Conservation (phyloP, 2,113 vertebrate species). For the Actinemys pallida region DNA sequence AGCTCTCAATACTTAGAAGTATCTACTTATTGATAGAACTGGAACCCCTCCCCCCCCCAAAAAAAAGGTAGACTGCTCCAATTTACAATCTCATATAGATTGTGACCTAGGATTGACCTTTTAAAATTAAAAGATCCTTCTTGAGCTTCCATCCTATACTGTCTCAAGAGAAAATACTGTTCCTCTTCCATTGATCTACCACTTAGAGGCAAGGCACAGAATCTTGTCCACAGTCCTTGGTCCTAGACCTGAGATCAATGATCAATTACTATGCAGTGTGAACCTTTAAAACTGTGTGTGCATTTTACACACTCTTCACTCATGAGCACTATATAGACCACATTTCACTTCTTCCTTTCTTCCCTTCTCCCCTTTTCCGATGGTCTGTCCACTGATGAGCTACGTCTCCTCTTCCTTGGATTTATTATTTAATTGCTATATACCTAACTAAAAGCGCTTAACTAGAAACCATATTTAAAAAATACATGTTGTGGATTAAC, state of each 20-base stretch:
- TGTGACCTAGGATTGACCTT: background rate
- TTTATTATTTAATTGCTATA: background rate
- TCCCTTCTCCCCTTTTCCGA: conserved; percentile 14
- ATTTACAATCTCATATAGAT: background rate
- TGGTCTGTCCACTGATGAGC: background rate
- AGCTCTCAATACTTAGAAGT: no score
- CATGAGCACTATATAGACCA: background rate
- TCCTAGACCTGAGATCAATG: background rate
- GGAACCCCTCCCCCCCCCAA: no score
- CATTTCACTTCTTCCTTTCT: conserved; percentile 2
- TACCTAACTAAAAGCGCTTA: background rate
- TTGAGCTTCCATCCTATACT: background rate
- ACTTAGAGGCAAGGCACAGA: background rate
- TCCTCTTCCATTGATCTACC: background rate
- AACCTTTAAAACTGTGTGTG: background rate
- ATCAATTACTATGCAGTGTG: background rate
- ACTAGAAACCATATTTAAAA: conserved; percentile 6
- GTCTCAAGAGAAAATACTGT: background rate
- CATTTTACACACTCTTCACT: rapidly evolving
- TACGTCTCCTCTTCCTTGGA: background rate
- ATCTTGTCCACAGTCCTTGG: background rate
- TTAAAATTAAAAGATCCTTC: background rate
- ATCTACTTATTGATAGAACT: no score
- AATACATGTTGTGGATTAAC: conserved; percentile 52
- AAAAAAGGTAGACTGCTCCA: background rate